These are phyloP conservation scores for Drosophila anomelani DNA, from an alignment of 2,888 invertebrate species.

Conservation along the genomic window DNA sequence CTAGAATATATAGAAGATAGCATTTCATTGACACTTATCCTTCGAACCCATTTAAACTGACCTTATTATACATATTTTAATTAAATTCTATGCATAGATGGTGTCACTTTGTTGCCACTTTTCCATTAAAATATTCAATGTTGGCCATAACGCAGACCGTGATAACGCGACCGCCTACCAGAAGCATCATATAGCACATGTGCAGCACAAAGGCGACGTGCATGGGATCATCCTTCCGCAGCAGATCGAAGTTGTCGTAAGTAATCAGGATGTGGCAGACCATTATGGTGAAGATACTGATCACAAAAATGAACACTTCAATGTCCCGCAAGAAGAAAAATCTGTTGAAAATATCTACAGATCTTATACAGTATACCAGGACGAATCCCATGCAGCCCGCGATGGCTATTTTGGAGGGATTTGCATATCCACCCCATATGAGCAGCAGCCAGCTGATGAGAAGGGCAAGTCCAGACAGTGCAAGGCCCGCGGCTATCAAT, in stretches of 20 bases:
- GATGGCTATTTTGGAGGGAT: constrained; percentile 39
- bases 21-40: neutral
- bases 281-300: constrained; percentile 29
- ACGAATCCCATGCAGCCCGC: constrained; percentile 36
- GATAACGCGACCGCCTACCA: constrained; percentile 49
- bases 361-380: constrained; percentile 15
- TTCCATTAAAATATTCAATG: neutral
- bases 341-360: neutral
- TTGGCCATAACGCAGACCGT: constrained; percentile 19
- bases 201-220: constrained; percentile 51
- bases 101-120: accelerated
- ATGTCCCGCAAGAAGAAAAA: constrained; percentile 24
- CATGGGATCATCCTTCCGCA: constrained; percentile 36
- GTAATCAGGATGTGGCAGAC: constrained; percentile 48
- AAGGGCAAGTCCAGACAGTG: neutral
- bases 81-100: neutral
- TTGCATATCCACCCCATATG: neutral
- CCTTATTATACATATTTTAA: neutral
- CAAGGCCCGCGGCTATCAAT: neutral
- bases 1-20: neutral
- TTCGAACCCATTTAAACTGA: neutral
- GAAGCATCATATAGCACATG: constrained; percentile 43
- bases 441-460: constrained; percentile 13
- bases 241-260: constrained; percentile 22
- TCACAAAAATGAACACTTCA: constrained; percentile 20